phyloP scores from a whole-genome alignment of 2,113 vertebrate species.

The Cyanoderma ruficeps region DNA sequence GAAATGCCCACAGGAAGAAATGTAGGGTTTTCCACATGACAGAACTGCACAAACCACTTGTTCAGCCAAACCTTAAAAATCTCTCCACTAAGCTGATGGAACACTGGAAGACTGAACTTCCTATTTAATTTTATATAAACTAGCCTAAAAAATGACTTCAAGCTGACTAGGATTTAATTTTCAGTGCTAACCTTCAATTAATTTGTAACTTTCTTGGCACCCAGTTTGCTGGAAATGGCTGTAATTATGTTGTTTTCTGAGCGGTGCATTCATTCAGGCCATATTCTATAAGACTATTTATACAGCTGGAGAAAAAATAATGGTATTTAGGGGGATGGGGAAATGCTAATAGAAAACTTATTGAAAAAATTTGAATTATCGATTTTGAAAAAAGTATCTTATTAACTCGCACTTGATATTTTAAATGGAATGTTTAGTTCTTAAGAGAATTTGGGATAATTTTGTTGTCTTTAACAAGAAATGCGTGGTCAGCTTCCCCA shows the following conservation, averaged over 20 bases:
- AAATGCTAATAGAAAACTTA: conserved; percentile 70
- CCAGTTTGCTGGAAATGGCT: conserved; percentile 74
- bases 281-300: conserved; percentile 75
- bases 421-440: conserved; percentile 49
- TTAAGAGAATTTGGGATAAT: conserved; percentile 56
- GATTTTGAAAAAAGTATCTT: conserved; percentile 54
- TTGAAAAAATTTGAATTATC: conserved; percentile 65
- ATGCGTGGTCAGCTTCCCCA: conserved; percentile 50
- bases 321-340: conserved; percentile 63
- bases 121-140: conserved; percentile 72
- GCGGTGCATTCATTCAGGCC: conserved; percentile 74
- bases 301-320: conserved; percentile 77
- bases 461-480: conserved; percentile 59
- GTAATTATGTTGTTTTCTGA: conserved; percentile 83
- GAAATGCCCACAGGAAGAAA: background rate
- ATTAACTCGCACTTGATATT: conserved; percentile 38
- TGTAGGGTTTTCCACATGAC: background rate
- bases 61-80: conserved; percentile 68
- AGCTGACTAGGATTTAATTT: conserved; percentile 80
- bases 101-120: conserved; percentile 52
- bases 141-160: conserved; percentile 75
- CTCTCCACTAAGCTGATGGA: conserved; percentile 50
- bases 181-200: conserved; percentile 83
- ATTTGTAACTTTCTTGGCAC: conserved; percentile 84
- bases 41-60: conserved; percentile 33